Base-by-base conservation (phyloP, 2,888 invertebrate species). In the Fragum fragum region DNA sequence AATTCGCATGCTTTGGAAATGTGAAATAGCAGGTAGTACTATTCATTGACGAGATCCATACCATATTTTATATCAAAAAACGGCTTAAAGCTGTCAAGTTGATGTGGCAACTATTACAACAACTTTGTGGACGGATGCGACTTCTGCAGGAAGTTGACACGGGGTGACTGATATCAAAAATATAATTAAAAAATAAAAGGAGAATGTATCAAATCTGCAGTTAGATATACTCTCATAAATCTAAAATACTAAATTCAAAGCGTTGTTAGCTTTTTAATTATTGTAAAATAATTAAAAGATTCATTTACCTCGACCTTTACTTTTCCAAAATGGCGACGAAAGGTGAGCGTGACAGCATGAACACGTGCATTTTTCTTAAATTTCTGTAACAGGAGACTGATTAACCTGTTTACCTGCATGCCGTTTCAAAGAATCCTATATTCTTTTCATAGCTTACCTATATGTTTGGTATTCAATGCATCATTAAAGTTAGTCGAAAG, bases 111-210 rank as follows among this genome's bases (percentile, higher is more conserved):
- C 66, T 66, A 66, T n/a, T 66, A 32, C 28, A 70, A 71, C 71
- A 71, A 53, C 32, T 53, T 39, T 90, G 90, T 90, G 89, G 88
- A 90, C 91, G 91, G 91, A 91, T 91, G 91, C 91, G 91, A 91
- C 88, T 73, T 76, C 36, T 86, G 74, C 80, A 69, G 86, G 81
- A 85, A 79, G 66, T 81, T 36, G 47, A 59, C n/a, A 3, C 7
- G 47, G 47, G 47, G 47, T 5, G 47, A 16, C 2, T 47, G 2
- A 47, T 9, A 47, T 23, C 16, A 16, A 16, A 23, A 59, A 2
- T 26, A 21, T 7, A 21, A 16, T 59, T n/a, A n/a, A 59, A 23
- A 59, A 16, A 21, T 36, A 9, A 36, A 36, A 36, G 3, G 9
- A 36, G 32, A n/a, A 36, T 36, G 32, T 36, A 36, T 9, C 32